A percentile compares a stretch with the other conserved stretches of the same genome.
phyloP scores from a whole-genome alignment of 1,140 invertebrate genomes.

The Drosophila pseudoobscura region DNA sequence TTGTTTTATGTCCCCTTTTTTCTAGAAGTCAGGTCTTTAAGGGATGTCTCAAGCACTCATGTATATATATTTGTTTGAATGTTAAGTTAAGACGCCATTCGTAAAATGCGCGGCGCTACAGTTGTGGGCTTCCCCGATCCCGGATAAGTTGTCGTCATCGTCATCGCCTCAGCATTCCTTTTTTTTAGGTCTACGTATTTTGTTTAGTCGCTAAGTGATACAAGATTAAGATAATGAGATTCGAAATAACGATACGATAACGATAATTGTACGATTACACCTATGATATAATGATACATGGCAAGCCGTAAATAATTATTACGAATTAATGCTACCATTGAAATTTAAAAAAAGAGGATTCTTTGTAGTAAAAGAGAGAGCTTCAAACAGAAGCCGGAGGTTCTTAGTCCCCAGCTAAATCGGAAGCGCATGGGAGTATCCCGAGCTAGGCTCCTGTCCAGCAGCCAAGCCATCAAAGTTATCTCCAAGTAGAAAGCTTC shows the following conservation, averaged over 20 bases:
- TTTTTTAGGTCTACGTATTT: conserved; percentile 55
- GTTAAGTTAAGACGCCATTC: conserved; percentile 62
- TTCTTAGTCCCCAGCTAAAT: too few species aligned
- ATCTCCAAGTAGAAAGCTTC: too few species aligned
- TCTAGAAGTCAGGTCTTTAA: too few species aligned
- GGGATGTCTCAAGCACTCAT: conserved; percentile 6
- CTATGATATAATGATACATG: conserved; percentile 44
- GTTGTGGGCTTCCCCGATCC: conserved; percentile 64
- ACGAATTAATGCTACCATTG: conserved; percentile 72
- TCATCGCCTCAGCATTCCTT: conserved; percentile 61
- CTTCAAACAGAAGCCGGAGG: too few species aligned
- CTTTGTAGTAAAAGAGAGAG: too few species aligned
- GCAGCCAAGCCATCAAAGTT: too few species aligned
- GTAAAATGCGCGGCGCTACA: conserved; percentile 62
- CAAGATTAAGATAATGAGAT: conserved; percentile 49
- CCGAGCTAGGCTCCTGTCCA: too few species aligned
- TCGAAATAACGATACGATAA: conserved; percentile 64
- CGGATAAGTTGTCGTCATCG: conserved; percentile 26
- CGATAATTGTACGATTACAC: conserved; percentile 44
- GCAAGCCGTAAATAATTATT: conserved; percentile 61
- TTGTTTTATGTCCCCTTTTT: too few species aligned
- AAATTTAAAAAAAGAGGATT: neutral
- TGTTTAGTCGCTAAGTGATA: conserved; percentile 76
- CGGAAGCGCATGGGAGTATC: too few species aligned
- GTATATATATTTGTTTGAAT: conserved; percentile 29